Base-by-base conservation (phyloP, 2,888 invertebrate genomes). In the Hypena proboscidalis region DNA sequence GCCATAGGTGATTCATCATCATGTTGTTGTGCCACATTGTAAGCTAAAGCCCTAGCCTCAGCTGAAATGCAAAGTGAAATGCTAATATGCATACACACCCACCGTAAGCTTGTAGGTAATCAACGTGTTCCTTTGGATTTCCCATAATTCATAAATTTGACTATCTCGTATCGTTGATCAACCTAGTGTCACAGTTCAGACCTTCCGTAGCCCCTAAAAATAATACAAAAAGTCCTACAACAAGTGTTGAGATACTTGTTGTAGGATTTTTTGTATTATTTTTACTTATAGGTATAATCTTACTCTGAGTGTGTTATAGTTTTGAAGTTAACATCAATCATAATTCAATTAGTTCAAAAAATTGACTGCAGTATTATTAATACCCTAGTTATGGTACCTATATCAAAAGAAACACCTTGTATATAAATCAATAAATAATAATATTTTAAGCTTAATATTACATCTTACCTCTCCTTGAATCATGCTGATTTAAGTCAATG, bases 21-120 rank as follows among this genome's bases (percentile, higher is more conserved):
- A 35, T 35, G 35, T 35, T 35, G 26, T 35, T 35, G 26, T 25
- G 35, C 35, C 35, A 35, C 35, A 35, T 26, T 35, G 35, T 35
- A 35, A 35, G 35, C 35, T 35, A 35, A 34, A 33, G 33, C 22
- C 3, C 5, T 21, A 32, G 25, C 35, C 19, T 35, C 35, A 35
- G 26, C 35, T 35, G 35, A 35, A 25, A 35, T 35, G 26, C 35
- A 35, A 35, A 35, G 19, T 35, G 35, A 35, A 26, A 35, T 35
- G 35, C 35, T 35, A 26, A 35, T 35, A 35, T 35, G 35, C 35
- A 35, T 2, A 35, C 35, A 35, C 35, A 35, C 35, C 35, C 26
- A 35, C 19, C 25, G 34, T 34, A 34, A 25, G 34, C 34, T 34
- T 34, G 34, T 34, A 34, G 34, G 34, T 34, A 35, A 26, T 26